Base-by-base conservation (phyloP, 2,888 invertebrate species). In the Eulithis prunata region DNA sequence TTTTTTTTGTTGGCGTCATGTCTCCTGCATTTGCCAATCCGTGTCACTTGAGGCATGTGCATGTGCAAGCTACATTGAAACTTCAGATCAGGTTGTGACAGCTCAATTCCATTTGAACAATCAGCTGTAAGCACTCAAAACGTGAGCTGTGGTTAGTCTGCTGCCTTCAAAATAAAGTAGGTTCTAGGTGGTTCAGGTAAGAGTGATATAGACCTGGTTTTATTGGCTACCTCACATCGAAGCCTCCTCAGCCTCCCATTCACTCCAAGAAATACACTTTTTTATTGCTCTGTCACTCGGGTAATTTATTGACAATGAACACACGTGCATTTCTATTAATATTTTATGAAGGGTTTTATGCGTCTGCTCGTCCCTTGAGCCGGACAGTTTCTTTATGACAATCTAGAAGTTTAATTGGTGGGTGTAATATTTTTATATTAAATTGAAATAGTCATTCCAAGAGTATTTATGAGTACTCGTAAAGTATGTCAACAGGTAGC, bases 241-340 rank as follows among this genome's bases (percentile, higher is more conserved):
- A 86, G 90, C 89, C 91, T 90, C 91, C 90, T 84, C 86, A 81
- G 87, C 91, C 90, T 91, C 91, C 91, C 91, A 92, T 92, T 91
- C 91, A 92, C 90, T 91, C 86, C 86, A 88, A 89, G 89, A 90
- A 90, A 91, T 91, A 91, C 86, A 90, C 88, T 89, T 90, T 92
- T 92, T 91, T 92, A 93, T 91, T 89, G 84, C 90, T 88, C 90
- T 90, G 93, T 93, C 93, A 92, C 92, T 91, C 78, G 80, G 85
- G 87, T 93, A 92, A 93, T 93, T 93, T 93, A 93, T 93, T 90
- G 92, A 91, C 90, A 92, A 91, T 91, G 91, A 92, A 90, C 90
- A 84, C 90, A 91, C 92, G 91, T 91, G 93, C 91, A 91, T 91
- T 92, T 92, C 92, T 92, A 92, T 93, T 92, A 92, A 92, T 92